phyloP scores from a whole-genome alignment of 2,888 invertebrate genomes.

The Gasteruption jaculator region DNA sequence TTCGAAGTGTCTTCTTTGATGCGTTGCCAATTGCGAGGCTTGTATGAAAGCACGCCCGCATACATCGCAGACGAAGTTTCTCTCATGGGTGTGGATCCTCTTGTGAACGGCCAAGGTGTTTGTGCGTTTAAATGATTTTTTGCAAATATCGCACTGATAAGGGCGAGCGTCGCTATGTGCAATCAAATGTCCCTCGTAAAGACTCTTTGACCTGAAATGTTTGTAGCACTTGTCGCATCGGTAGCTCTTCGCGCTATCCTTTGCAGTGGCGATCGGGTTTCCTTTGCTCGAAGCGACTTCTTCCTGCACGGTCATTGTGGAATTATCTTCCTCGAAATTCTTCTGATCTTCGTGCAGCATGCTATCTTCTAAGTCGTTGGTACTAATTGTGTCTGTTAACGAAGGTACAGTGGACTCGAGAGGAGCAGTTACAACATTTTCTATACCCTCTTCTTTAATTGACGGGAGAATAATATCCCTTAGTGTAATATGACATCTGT shows the following conservation, averaged over 20 bases:
- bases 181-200: constrained; percentile 39
- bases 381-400: too few species aligned
- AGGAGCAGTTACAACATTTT: too few species aligned
- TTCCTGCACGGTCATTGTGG: too few species aligned
- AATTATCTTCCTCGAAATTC: too few species aligned
- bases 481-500: too few species aligned
- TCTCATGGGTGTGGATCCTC: constrained; percentile 40
- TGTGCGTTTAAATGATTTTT: constrained; percentile 40
- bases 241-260: constrained; percentile 26
- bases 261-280: too few species aligned
- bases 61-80: constrained; percentile 41
- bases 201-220: constrained; percentile 35
- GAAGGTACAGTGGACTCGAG: too few species aligned
- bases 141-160: constrained; percentile 39
- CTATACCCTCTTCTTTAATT: too few species aligned
- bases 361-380: too few species aligned
- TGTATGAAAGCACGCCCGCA: constrained; percentile 43
- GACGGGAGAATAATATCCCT: too few species aligned
- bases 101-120: constrained; percentile 41
- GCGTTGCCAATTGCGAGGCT: constrained; percentile 39
- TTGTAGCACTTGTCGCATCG: constrained; percentile 36
- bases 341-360: too few species aligned
- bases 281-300: too few species aligned
- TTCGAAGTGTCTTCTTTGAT: constrained; percentile 40
- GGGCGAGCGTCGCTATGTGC: constrained; percentile 41